A percentile compares a stretch with the other conserved stretches of the same genome.
Conservation (phyloP, 2,113 vertebrate genomes). For the Lonchura striata region DNA sequence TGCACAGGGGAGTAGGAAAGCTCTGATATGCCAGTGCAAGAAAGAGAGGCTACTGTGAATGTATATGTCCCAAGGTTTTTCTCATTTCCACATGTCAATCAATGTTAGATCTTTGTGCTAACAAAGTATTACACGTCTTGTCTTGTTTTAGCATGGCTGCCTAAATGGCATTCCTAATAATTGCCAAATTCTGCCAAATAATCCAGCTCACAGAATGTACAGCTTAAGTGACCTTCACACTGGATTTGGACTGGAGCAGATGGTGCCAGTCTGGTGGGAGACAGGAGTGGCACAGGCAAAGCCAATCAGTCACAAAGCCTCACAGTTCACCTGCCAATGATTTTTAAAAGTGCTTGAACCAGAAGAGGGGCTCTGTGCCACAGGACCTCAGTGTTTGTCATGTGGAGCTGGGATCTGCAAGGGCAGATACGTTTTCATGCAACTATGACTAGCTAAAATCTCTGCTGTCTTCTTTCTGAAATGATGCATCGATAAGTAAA, state of each 20-base stretch:
- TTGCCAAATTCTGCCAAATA: not conserved
- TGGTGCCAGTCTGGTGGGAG: not conserved
- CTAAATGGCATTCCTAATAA: not conserved
- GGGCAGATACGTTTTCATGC: not conserved
- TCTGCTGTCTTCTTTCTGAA: slow-evolving; percentile 6
- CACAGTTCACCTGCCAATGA: not conserved
- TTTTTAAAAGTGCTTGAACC: not conserved
- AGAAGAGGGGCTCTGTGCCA: not conserved
- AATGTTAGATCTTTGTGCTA: not conserved
- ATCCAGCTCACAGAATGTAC: not conserved
- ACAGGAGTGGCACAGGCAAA: not conserved
- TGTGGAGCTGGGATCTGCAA: not conserved
- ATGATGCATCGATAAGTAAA: slow-evolving; percentile 8
- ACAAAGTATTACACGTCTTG: not conserved
- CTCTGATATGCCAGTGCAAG: not conserved
- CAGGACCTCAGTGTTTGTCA: not conserved
- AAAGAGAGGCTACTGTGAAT: not conserved
- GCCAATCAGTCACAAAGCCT: not conserved
- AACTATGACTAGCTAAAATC: not conserved
- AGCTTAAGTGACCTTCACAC: not conserved
- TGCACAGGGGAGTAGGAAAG: not conserved
- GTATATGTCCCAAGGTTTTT: not conserved
- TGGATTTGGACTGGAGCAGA: not conserved
- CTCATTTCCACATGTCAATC: not conserved
- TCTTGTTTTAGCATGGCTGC: not conserved